Conservation (phyloP, 2,797 vertebrate species). For the Melanotaenia boesemani region DNA sequence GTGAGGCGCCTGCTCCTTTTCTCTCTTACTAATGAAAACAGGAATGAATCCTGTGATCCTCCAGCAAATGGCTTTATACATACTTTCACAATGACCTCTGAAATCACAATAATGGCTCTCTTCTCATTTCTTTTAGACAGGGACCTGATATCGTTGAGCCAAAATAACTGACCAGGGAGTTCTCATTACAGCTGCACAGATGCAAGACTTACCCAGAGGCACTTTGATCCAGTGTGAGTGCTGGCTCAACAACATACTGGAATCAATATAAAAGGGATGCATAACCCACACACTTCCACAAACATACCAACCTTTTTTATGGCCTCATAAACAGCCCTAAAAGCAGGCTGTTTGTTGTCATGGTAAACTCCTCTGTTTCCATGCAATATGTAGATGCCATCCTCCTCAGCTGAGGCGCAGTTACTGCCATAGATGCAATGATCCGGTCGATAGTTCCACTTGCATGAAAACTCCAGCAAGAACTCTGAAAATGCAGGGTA, state of each 20-base stretch:
- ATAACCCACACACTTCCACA: background rate
- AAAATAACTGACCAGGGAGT: background rate
- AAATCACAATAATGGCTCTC: background rate
- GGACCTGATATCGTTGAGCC: background rate
- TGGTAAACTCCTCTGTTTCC: constrained; percentile 96
- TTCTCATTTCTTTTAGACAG: background rate
- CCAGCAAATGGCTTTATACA: too few relatives aligned
- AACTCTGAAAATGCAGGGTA: constrained; percentile 79
- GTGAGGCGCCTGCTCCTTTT: background rate
- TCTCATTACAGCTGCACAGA: background rate
- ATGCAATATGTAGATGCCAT: constrained; percentile 87
- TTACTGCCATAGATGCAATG: constrained; percentile 97
- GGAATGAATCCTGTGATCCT: background rate
- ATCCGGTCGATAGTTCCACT: constrained; percentile 96
- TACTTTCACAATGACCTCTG: background rate
- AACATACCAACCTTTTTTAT: constrained; percentile 83
- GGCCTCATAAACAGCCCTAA: constrained; percentile 91
- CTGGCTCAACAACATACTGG: constrained; percentile 1
- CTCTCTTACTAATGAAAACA: constrained; percentile 3
- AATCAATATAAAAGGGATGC: background rate
- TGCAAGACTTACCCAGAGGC: background rate
- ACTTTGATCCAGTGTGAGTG: background rate
- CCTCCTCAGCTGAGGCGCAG: constrained; percentile 90
- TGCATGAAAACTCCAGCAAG: constrained; percentile 90
- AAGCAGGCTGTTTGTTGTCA: constrained; percentile 92